These are phyloP conservation scores for Philantomba maxwellii DNA, from an alignment of 2,113 vertebrate species.

Conservation along the genomic window DNA sequence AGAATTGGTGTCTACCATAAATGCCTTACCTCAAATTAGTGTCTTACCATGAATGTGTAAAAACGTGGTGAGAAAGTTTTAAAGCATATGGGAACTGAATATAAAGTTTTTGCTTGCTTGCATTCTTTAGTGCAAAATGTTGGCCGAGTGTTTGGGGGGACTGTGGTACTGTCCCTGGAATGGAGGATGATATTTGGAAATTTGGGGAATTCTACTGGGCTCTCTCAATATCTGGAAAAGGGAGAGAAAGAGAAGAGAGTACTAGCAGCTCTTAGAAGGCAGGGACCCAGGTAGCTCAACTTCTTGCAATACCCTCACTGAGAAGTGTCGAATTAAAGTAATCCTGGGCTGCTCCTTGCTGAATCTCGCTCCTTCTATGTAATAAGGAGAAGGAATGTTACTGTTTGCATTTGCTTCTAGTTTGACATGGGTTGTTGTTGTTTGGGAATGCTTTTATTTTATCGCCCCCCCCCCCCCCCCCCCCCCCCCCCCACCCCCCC, in stretches of 20 bases:
- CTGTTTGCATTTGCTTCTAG: background rate
- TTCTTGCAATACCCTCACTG: background rate
- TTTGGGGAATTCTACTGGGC: background rate
- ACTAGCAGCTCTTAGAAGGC: background rate
- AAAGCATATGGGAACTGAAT: background rate
- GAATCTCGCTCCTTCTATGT: background rate
- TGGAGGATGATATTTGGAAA: background rate
- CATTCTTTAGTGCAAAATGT: background rate
- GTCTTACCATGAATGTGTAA: background rate
- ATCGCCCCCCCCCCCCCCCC: fast-evolving
- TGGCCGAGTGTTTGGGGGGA: background rate
- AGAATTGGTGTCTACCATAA: background rate
- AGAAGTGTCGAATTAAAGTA: background rate
- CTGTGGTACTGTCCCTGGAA: background rate
- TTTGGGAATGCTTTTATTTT: background rate
- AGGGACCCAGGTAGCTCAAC: background rate
- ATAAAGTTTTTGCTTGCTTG: background rate
- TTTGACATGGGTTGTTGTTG: background rate
- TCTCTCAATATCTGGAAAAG: background rate
- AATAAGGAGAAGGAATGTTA: background rate
- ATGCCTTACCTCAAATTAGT: background rate
- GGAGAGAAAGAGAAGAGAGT: fast-evolving
- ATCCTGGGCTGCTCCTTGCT: background rate
- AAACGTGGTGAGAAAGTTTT: background rate
- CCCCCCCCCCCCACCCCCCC: no score